Evolutionary conservation across 1,140 invertebrate species (phyloP), one percentile per base, ranked within the genome.

Genomic region (Temnothorax nylanderi): DNA sequence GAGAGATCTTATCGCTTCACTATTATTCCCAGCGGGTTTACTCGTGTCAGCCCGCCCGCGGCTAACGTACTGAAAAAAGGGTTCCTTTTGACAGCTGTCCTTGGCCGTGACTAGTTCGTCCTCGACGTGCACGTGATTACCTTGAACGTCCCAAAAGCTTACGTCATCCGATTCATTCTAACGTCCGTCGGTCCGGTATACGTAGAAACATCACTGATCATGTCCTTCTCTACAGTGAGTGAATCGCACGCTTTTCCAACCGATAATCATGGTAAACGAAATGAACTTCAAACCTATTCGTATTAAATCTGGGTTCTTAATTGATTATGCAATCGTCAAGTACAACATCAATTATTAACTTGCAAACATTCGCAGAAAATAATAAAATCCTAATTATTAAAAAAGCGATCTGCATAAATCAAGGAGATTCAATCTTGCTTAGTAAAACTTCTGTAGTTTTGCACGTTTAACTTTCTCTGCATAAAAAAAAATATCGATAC

Each of bases 101-200:
- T 84, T 84, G 80, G 44, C 80, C 69, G 32, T 84, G 80, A 84
- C 69, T 84, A 56, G 56, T 11, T 13, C 69, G 69, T 75, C 54
- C 69, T 75, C 56, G 26, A 37, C 54, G 69, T 49, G 67, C 26
- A 82, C 67, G 34, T 44, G 80, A 75, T 84, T 82, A 74, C 80
- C 80, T 82, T 84, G 80, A 74, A 62, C 54, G 49, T 72, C 41
- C 51, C 18, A 54, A 84, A 62, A 84, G 69, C 41, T 84, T 84
- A 3, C 80, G 80, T 84, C 80, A 84, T 75, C 41, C 65, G 51
- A 37, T 67, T 34, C 54, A 54, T 74, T 72, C 32, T 21, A 41
- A 72, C 32, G 67, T 26, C 65, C 3, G 26, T 34, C 37, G n/a
- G 21, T 11, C 26, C 54, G 21, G 7, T 58, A n/a, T 37, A 74